Conservation (phyloP, 2,888 invertebrate species). For the Volucella zonaria region DNA sequence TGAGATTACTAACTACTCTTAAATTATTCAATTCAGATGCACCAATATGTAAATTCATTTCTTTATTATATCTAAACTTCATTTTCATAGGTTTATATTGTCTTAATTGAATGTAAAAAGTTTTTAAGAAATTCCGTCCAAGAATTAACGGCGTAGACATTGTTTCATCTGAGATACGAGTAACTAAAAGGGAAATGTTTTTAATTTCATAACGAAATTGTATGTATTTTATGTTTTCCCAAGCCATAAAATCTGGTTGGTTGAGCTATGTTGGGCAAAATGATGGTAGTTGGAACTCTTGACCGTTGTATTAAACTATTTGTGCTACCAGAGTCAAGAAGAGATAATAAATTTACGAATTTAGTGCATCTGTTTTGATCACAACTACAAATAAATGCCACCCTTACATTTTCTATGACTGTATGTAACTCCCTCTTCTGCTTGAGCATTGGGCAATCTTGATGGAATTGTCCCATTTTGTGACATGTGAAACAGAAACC, state of each 20-base stretch:
- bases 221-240: slow-evolving; percentile 9
- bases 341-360: no score
- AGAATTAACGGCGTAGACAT: slow-evolving; percentile 1
- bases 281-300: neutral
- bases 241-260: neutral
- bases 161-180: neutral
- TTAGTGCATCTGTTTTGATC: neutral
- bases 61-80: neutral
- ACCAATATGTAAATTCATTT: no score
- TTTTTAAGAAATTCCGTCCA: slow-evolving; percentile 1
- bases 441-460: neutral
- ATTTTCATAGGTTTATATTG: neutral
- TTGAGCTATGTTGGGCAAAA: neutral
- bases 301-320: slow-evolving; percentile 8
- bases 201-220: neutral
- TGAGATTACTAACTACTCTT: no score
- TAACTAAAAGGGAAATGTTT: neutral
- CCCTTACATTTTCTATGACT: neutral
- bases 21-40: no score
- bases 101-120: neutral
- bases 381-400: neutral
- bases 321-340: neutral
- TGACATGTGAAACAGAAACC: neutral
- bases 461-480: neutral
- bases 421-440: neutral